Evolutionary conservation across 2,113 vertebrate species (phyloP).

Genomic region (Chionodraco myersi): DNA sequence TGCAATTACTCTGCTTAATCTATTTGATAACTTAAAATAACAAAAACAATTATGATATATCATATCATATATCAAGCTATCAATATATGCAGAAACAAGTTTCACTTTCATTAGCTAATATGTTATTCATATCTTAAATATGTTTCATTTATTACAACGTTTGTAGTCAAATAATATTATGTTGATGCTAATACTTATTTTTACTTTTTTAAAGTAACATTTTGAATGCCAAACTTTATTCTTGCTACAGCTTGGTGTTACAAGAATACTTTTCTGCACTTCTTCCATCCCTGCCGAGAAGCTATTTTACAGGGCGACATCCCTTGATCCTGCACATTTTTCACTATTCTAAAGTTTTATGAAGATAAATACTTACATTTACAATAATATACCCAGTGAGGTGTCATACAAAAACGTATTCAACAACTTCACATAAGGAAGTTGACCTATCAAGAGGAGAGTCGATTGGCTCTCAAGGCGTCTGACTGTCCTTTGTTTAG

Average conservation of each 20-base stretch:
- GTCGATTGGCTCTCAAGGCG: not conserved
- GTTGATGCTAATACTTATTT: not conserved
- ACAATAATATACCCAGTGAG: not conserved
- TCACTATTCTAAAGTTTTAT: not conserved
- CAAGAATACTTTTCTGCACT: not conserved
- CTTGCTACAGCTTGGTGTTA: not conserved
- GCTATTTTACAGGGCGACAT: too few relatives aligned
- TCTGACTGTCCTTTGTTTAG: conserved; percentile 43
- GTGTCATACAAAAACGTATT: not conserved
- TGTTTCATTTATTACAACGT: too few relatives aligned
- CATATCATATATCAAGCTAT: too few relatives aligned
- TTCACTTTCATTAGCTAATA: too few relatives aligned
- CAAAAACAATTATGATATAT: too few relatives aligned
- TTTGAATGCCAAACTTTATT: not conserved
- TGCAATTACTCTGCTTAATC: too few relatives aligned
- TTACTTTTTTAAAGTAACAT: not conserved
- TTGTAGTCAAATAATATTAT: too few relatives aligned
- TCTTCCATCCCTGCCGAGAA: not conserved
- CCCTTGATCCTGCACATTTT: not conserved
- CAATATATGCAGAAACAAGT: too few relatives aligned
- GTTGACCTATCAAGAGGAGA: not conserved
- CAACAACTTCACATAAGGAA: not conserved
- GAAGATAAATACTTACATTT: not conserved
- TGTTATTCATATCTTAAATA: too few relatives aligned
- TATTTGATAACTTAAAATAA: too few relatives aligned